Evolutionary conservation across 1,140 invertebrate genomes (phyloP), one percentile per base, ranked within the genome.

Genomic region (Sycophila sp.): DNA sequence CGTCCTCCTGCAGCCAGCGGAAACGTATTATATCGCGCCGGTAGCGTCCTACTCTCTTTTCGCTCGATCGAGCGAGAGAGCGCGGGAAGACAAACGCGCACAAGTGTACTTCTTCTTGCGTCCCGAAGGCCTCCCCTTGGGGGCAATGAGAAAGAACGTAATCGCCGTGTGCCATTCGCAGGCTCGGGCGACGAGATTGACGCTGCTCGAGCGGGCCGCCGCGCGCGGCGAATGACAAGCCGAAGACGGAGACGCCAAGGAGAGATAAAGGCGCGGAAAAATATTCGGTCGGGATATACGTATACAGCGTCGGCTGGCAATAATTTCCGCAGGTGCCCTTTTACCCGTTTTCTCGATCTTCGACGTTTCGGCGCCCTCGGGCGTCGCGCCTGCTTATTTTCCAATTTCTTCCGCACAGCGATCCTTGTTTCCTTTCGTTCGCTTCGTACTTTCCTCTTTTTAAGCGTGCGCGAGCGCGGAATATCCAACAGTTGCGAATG

Each of bases 141-240:
- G n/a, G n/a, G 51, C 64, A 66, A 66, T 30, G 51, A 56, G 51
- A 45, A 42, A 56, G 38, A 66, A 45, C n/a, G 64, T 66, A 66
- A 66, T 66, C 64, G 64, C 53, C 51, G 17, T 45, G 38, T 56
- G 64, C 51, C 64, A 66, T 45, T 66, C 38, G 51, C 64, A 66
- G 51, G 45, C 17, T 42, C 36, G 11, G 22, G 13, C 32, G 10
- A 7, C 1, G 42, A 56, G 64, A 56, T 66, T 66, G 64, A 66
- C 64, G 51, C 8, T 66, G 8, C 26, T 38, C 22, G 55, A 65
- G 45, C 8, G 7, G 42, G 17, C n/a, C 42, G 42, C 17, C 2
- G n/a, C 8, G 8, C 15, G 38, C 38, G 26, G 15, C 36, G 15
- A 64, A 38, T 36, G 42, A 3, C 2, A 42, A 28, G 56, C 4